Evolutionary conservation across 2,888 invertebrate genomes (phyloP).

Genomic region (Nomada goodeniana): DNA sequence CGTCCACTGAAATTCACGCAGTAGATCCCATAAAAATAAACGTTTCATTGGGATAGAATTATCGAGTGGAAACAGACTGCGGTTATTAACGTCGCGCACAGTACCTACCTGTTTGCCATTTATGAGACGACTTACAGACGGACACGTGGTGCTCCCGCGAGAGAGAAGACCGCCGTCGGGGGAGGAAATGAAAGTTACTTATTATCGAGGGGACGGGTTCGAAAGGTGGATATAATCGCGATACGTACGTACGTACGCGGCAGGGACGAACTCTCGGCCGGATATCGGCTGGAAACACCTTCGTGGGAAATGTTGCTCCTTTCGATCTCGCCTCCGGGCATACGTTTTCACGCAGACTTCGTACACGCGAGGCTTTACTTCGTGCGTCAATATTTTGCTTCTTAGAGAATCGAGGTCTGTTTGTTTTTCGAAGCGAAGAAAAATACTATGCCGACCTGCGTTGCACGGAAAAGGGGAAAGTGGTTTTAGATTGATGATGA

Average conservation of each 20-base stretch:
- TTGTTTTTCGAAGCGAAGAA: background rate
- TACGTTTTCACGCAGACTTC: slow-evolving; percentile 37
- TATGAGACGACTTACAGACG: slow-evolving; percentile 47
- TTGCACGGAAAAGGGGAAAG: background rate
- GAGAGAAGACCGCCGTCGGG: slow-evolving; percentile 52
- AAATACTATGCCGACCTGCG: background rate
- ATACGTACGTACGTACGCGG: slow-evolving; percentile 9
- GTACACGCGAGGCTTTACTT: slow-evolving; percentile 16
- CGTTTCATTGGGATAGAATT: slow-evolving; percentile 44
- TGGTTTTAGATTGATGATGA: background rate
- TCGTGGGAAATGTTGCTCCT: slow-evolving; percentile 55
- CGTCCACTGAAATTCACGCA: background rate
- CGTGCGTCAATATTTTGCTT: background rate
- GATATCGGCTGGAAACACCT: slow-evolving; percentile 46
- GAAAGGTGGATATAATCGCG: slow-evolving; percentile 63
- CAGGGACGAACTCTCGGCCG: slow-evolving; percentile 41
- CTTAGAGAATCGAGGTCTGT: slow-evolving; percentile 1
- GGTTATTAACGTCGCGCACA: slow-evolving; percentile 40
- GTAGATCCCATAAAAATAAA: slow-evolving; percentile 19
- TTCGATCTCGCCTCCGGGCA: slow-evolving; percentile 23
- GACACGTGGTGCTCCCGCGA: slow-evolving; percentile 50
- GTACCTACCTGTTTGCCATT: slow-evolving; percentile 55
- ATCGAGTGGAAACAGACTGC: slow-evolving; percentile 39
- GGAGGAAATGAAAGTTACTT: slow-evolving; percentile 72
- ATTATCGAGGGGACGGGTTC: slow-evolving; percentile 67